Base-by-base conservation (phyloP, 1,140 invertebrate genomes). In the Drosophila insularis region DNA sequence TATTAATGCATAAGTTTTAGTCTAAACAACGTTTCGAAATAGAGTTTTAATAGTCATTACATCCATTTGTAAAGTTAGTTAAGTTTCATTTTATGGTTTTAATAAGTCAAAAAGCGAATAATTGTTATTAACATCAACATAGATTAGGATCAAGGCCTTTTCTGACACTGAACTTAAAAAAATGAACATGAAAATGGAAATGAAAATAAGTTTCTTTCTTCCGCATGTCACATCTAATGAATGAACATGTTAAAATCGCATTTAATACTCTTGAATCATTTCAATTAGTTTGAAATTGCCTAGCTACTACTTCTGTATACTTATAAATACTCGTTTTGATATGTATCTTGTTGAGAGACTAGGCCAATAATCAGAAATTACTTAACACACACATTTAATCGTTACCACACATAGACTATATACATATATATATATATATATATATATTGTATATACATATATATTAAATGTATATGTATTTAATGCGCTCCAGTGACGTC, bases 361-460 rank as follows among this genome's bases (percentile, higher is more conserved):
- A 70, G 72, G 68, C 75, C 75, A 78, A 86, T 81, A 82, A 78
- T 65, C 50, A 59, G 54, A 71, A 81, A 87, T 86, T 86, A 86
- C 82, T 82, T 87, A 87, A 86, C 66, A 74, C 73, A 71, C 61
- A 71, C 61, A 71, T 68, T 79, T 86, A 87, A 87, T 87, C 81
- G 82, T 86, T 86, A 71, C 81, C 81, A 78, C 71, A 87, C 19
- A 71, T 10, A 71, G n/a, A 43, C 37, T 23, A 40, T 19, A 5
- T 5, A 27, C 6, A 6, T 27, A 27, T 5, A 6, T 27, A 27
- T 27, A 27, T 27, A 23, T 23, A 23, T 23, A 23, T 23, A 23
- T 23, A 3, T 2, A 23, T 2, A 23, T 5, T 5, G 27, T 27
- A 27, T 6, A 27, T 6, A n/a, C n/a, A n/a, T n/a, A n/a, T n/a